A percentile compares a stretch with the other conserved stretches of the same genome.
Conservation (phyloP, 2,113 vertebrate species). For the Lontra canadensis region DNA sequence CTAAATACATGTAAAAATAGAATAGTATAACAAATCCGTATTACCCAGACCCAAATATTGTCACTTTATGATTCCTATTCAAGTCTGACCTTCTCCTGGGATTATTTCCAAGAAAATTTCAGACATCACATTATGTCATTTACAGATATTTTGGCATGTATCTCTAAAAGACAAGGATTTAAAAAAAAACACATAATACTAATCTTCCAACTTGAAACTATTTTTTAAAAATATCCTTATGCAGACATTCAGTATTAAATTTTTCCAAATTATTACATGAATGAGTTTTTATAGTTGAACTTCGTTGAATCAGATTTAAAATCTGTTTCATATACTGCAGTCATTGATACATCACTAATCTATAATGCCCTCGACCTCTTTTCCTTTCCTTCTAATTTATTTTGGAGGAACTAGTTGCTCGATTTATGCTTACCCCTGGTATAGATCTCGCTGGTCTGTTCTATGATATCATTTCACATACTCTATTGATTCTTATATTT, state of each 20-base stretch:
- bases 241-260: background rate
- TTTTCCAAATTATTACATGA: background rate
- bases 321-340: background rate
- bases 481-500: background rate
- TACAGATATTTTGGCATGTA: background rate
- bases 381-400: background rate
- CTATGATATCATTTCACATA: background rate
- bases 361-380: background rate
- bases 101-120: background rate
- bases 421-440: background rate
- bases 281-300: background rate
- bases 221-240: background rate
- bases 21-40: background rate
- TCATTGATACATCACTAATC: background rate
- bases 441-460: background rate
- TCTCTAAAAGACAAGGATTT: background rate
- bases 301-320: background rate
- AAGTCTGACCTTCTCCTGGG: background rate
- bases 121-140: background rate
- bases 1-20: background rate
- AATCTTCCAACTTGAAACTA: background rate
- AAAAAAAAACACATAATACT: background rate
- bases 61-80: background rate
- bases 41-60: background rate
- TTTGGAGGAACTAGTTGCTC: background rate